Base-by-base conservation (phyloP, 2,113 vertebrate genomes). In the Hyla sarda region DNA sequence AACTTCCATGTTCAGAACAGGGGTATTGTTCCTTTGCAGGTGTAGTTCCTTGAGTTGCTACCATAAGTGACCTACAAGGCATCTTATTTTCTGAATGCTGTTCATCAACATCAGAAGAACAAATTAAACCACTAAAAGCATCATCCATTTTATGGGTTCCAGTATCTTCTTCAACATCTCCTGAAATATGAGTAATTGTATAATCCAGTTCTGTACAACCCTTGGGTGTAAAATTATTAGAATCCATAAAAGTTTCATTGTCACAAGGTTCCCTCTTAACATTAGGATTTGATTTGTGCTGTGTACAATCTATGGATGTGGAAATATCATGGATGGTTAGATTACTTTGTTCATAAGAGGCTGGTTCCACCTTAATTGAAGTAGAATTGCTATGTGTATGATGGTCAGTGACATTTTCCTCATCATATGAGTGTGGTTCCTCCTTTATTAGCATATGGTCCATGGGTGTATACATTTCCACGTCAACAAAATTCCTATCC, bases 161-260 rank as follows among this genome's bases (percentile, higher is more conserved):
- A 74, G 41, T 47, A 47, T 5, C 37, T 23, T 73, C 37, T 25
- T 11, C 23, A 25, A 25, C 1, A 25, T 74, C 13, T 47, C n/a
- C 41, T 25, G n/a, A n/a, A 48, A 5, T 48, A 48, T 13, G 72
- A 47, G 41, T 48, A 1, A 13, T 1, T 48, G 12, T 48, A 74
- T 74, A 19, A 52, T 30, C 47, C n/a, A 30, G 14, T 9, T 76
- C 47, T 30, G 13, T 30, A 30, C 25, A 50, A 28, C 48, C 73
- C 4, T 8, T 9, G 25, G 45, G n/a, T 10, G 25, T 12, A 93
- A 95, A 91, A 94, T 94, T 19, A 13, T 75, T 23, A 48, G 72
- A n/a, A 28, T 52, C 25, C 2, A 50, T 28, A 23, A 52, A 50
- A 50, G 14, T 8, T 48, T 1, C n/a, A 50, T 50, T n/a, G 16